Conservation (phyloP, 1,140 invertebrate genomes). For the Hirudo medicinalis region DNA sequence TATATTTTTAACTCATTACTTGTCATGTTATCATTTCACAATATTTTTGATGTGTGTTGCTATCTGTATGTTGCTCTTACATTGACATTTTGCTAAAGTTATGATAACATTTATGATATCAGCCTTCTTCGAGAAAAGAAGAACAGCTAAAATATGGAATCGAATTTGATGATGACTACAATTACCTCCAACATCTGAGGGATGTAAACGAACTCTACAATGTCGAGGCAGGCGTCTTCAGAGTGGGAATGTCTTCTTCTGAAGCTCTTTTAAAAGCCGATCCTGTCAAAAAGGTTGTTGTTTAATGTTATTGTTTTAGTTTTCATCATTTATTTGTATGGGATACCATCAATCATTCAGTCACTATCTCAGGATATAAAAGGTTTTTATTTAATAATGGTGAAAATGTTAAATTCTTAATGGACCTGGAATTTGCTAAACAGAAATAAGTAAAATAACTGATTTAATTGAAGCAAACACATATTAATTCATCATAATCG, state of each 20-base stretch:
- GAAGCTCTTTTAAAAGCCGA: conserved; percentile 29
- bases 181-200: conserved; percentile 83
- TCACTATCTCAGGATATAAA: no score
- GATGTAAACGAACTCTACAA: conserved; percentile 44
- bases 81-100: background rate
- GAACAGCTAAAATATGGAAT: conserved; percentile 82
- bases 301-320: no score
- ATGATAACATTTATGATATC: background rate
- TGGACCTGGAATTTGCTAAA: background rate
- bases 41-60: no score
- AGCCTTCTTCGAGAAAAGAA: conserved; percentile 44
- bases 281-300: conserved; percentile 11
- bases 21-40: no score
- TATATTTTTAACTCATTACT: background rate
- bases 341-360: no score
- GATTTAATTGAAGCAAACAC: background rate
- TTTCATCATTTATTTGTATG: no score
- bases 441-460: background rate
- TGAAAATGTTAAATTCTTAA: background rate
- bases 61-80: background rate
- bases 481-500: background rate
- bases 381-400: conserved; percentile 4
- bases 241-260: conserved; percentile 27
- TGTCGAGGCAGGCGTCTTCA: conserved; percentile 30
- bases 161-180: conserved; percentile 86